These are phyloP conservation scores for Amphiprion percula DNA, from an alignment of 2,113 vertebrate species.

Conservation along the genomic window DNA sequence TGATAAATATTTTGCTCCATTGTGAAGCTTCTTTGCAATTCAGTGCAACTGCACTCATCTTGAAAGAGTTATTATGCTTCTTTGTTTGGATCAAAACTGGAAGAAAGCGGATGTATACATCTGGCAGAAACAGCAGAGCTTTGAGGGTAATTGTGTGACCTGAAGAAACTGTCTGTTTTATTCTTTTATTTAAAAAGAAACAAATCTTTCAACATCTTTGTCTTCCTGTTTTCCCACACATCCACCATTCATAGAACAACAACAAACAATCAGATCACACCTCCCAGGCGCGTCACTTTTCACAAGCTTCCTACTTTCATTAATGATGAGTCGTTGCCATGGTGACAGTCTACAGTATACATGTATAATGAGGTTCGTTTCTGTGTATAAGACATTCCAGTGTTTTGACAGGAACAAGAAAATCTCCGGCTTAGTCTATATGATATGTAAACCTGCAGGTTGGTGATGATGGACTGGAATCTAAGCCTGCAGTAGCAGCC, in stretches of 20 bases:
- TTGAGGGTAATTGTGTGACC: slow-evolving; percentile 38
- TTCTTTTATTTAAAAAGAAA: not conserved
- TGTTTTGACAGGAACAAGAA: slow-evolving; percentile 8
- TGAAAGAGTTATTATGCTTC: slow-evolving; percentile 16
- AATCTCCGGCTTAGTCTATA: not conserved
- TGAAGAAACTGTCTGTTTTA: slow-evolving; percentile 8
- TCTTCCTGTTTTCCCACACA: not conserved
- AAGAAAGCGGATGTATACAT: not conserved
- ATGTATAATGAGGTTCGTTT: not conserved
- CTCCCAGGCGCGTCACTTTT: slow-evolving; percentile 3
- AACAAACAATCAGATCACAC: slow-evolving; percentile 11
- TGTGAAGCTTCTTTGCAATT: slow-evolving; percentile 12
- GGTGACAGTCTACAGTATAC: slow-evolving; percentile 18
- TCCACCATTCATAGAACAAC: not conserved
- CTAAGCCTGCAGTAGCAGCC: not conserved
- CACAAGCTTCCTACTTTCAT: slow-evolving; percentile 20
- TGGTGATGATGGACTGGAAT: not conserved
- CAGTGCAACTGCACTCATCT: not conserved
- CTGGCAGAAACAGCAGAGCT: slow-evolving; percentile 4
- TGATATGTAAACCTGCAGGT: not conserved
- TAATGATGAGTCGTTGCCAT: slow-evolving; percentile 42
- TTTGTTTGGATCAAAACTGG: slow-evolving; percentile 31
- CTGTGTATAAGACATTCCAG: not conserved
- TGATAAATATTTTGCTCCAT: slow-evolving; percentile 17
- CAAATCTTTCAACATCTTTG: slow-evolving; percentile 11